A percentile compares a stretch with the other conserved stretches of the same genome.
Conservation (phyloP, 1,140 invertebrate genomes). For the Dinothrombium tinctorium region DNA sequence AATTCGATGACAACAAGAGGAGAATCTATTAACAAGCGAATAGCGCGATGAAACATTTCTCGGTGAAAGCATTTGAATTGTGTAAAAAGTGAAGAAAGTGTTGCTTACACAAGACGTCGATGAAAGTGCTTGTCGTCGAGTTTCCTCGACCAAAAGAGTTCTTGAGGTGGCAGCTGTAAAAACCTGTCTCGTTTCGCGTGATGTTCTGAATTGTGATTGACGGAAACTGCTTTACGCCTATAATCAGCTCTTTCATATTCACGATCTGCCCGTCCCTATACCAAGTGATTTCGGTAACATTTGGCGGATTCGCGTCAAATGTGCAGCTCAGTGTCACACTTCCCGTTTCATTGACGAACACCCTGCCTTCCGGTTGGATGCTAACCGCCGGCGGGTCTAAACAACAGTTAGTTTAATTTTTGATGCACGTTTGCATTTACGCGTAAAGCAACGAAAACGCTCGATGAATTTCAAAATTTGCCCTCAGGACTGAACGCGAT, state of each 20-base stretch:
- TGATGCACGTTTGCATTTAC: too few species aligned
- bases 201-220: slow-evolving; percentile 16
- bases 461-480: too few species aligned
- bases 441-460: too few species aligned
- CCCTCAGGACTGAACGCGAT: too few species aligned
- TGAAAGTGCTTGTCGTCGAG: slow-evolving; percentile 11
- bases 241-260: neutral
- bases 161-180: slow-evolving; percentile 15
- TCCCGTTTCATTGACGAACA: slow-evolving; percentile 14
- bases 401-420: too few species aligned
- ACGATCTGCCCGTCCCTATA: slow-evolving; percentile 13
- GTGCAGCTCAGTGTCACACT: slow-evolving; percentile 14
- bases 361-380: slow-evolving; percentile 14
- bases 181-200: slow-evolving; percentile 16
- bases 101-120: slow-evolving; percentile 17
- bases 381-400: slow-evolving; percentile 17
- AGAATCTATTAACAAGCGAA: slow-evolving; percentile 11
- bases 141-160: slow-evolving; percentile 18
- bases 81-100: slow-evolving; percentile 3
- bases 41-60: neutral
- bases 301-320: slow-evolving; percentile 17
- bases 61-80: neutral
- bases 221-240: neutral
- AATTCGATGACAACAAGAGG: slow-evolving; percentile 13
- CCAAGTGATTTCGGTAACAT: slow-evolving; percentile 17